Evolutionary conservation across 2,888 invertebrate genomes (phyloP), one percentile per base, ranked within the genome.

Genomic region (Catocala fraxini): DNA sequence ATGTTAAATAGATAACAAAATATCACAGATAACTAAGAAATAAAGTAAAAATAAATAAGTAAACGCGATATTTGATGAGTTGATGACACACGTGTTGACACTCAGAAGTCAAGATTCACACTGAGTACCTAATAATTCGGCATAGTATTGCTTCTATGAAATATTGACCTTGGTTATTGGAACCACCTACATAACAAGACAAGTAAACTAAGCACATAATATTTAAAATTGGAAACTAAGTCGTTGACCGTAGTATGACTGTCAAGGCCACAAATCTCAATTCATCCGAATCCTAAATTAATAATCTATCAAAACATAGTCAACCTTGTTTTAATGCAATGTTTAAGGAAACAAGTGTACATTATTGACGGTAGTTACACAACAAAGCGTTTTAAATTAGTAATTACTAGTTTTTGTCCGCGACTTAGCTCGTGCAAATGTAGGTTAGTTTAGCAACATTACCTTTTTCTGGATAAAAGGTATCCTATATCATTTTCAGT

Each of bases 101-200:
- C 43, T 56, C 61, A 51, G 60, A 68, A 69, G 64, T 82, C 73
- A 70, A 72, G 70, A 81, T 77, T 80, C 71, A 73, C 64, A 84
- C 82, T 84, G 79, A 80, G 63, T 60, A 56, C 33, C 15, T 39
- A 63, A 61, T 64, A 77, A 70, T 34, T 60, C 47, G 12, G 35
- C 55, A 61, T 51, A 62, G 42, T 45, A 34, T 56, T 56, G 42
- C 62, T 72, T 63, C 49, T 68, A 49, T 49, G 51, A 62, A 63
- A 65, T 52, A 59, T 70, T 73, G 88, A 86, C 92, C 93, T 92
- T 92, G 90, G 69, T 62, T 72, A 86, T 87, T 81, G 81, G 80
- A 83, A 74, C 87, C 90, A 83, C 90, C 92, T 89, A 92, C 93
- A 88, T 88, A 87, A 85, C 79, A 80, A 75, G 70, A 75, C 81